phyloP scores from a whole-genome alignment of 2,113 vertebrate species.

The Rhinolophus sinicus region DNA sequence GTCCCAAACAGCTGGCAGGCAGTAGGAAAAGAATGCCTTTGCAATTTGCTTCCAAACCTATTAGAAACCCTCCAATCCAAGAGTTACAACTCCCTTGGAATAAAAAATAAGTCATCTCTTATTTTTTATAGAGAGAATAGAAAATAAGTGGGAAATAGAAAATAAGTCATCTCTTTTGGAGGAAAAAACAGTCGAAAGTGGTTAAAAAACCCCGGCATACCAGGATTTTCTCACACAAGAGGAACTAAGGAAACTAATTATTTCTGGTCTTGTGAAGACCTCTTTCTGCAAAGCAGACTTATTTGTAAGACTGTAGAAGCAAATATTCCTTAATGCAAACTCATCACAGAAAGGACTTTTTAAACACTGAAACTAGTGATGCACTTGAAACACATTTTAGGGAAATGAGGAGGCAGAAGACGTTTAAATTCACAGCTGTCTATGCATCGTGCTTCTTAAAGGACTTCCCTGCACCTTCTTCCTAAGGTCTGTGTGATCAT shows the following conservation, averaged over 20 bases:
- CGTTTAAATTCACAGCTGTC: background rate
- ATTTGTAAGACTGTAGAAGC: constrained; percentile 24
- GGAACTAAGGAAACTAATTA: background rate
- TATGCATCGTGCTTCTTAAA: background rate
- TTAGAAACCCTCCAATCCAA: background rate
- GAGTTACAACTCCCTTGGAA: background rate
- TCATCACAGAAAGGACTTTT: background rate
- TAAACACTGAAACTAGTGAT: background rate
- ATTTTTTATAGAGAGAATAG: no score
- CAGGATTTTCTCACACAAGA: no score
- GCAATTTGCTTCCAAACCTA: background rate
- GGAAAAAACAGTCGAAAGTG: background rate
- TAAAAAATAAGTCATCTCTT: background rate
- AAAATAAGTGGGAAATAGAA: no score
- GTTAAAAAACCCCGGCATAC: background rate
- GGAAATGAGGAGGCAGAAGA: background rate
- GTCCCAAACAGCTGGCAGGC: background rate
- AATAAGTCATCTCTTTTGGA: background rate
- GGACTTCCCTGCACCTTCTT: background rate
- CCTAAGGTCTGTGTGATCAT: background rate
- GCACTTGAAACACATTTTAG: background rate
- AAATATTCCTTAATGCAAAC: background rate
- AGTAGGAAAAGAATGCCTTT: background rate
- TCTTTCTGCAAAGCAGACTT: background rate
- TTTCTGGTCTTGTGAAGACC: background rate